phyloP scores from a whole-genome alignment of 2,888 invertebrate species.

The Rhimphoctona megacephalus region DNA sequence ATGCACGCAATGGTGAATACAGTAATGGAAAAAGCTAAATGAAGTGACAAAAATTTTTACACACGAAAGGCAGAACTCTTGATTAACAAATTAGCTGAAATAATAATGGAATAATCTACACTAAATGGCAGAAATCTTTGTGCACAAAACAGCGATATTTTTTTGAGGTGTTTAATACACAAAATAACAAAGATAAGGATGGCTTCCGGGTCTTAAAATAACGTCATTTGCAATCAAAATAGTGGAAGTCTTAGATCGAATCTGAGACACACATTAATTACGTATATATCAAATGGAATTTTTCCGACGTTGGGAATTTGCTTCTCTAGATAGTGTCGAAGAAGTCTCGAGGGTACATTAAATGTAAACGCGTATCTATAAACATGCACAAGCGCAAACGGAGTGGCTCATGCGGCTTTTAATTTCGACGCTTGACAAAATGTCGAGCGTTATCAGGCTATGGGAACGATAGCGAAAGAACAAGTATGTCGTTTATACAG shows the following conservation, averaged over 20 bases:
- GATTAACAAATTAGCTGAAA: neutral
- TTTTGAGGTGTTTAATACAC: neutral
- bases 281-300: slow-evolving; percentile 13
- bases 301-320: slow-evolving; percentile 6
- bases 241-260: neutral
- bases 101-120: neutral
- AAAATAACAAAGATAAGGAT: neutral
- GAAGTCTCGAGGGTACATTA: slow-evolving; percentile 29
- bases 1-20: too few relatives aligned
- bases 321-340: slow-evolving; percentile 18
- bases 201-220: neutral
- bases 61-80: neutral
- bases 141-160: neutral
- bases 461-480: slow-evolving; percentile 57
- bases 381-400: slow-evolving; percentile 33
- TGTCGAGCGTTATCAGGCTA: slow-evolving; percentile 51
- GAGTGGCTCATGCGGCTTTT: slow-evolving; percentile 44
- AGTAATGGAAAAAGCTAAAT: too few relatives aligned
- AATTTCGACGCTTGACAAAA: slow-evolving; percentile 62
- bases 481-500: slow-evolving; percentile 40
- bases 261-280: neutral
- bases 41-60: neutral
- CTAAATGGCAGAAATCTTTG: neutral
- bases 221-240: neutral
- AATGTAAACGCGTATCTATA: slow-evolving; percentile 17